Percentiles rank a stretch among this genome's conserved stretches.
These are phyloP conservation scores for Oreortyx pictus DNA, from an alignment of 2,797 vertebrate genomes.

Conservation along the genomic window DNA sequence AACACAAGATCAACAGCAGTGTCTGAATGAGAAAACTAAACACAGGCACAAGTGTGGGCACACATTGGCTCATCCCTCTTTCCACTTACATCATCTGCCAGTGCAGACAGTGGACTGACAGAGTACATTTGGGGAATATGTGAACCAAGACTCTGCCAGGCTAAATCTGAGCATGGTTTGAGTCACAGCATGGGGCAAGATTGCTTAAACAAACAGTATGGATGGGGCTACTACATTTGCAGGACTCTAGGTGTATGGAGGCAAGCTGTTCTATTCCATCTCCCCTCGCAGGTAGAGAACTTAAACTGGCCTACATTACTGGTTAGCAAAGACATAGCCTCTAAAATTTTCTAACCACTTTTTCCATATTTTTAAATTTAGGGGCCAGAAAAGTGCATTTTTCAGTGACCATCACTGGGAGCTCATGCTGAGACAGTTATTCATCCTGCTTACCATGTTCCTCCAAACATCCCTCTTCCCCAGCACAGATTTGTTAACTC, in stretches of 20 bases:
- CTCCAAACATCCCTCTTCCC: background rate
- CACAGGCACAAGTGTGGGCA: rapidly evolving
- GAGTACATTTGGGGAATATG: background rate
- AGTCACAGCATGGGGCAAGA: background rate
- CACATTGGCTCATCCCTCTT: background rate
- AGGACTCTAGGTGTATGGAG: background rate
- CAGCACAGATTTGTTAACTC: background rate
- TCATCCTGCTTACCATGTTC: slow-evolving; percentile 28
- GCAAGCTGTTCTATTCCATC: background rate
- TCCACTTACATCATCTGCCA: too few species aligned
- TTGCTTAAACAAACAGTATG: background rate
- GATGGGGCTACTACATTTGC: background rate
- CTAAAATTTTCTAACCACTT: background rate
- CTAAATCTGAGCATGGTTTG: background rate
- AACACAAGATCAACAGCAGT: background rate
- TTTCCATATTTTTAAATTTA: slow-evolving; percentile 43
- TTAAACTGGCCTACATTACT: background rate
- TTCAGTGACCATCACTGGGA: background rate
- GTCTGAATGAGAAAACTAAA: background rate
- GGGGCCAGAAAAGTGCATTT: slow-evolving; percentile 20
- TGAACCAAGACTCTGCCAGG: background rate
- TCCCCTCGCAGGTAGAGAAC: background rate
- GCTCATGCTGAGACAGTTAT: slow-evolving; percentile 48
- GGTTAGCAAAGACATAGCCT: background rate
- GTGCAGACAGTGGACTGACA: too few species aligned